A percentile compares a stretch with the other conserved stretches of the same genome.
Evolutionary conservation across 2,113 vertebrate species (phyloP).

Genomic region (Nymphicus hollandicus): DNA sequence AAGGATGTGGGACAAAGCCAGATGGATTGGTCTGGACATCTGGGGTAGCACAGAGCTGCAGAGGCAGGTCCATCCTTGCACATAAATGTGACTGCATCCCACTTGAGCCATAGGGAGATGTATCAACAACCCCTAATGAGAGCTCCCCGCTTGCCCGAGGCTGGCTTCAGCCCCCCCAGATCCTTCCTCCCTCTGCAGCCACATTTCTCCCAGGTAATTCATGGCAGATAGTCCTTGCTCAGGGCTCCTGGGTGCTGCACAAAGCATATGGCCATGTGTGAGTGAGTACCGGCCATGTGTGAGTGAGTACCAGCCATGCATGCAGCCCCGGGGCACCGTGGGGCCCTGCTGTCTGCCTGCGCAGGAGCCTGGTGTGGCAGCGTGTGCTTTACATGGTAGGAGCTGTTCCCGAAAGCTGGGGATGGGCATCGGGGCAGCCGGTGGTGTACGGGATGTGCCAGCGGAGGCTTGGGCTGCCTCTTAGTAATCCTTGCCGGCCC

Average conservation of each 20-base stretch:
- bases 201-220: background rate
- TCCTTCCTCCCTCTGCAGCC: background rate
- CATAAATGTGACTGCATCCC: background rate
- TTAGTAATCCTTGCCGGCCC: background rate
- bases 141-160: background rate
- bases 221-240: background rate
- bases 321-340: rapidly evolving
- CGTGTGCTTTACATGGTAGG: rapidly evolving
- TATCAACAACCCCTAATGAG: background rate
- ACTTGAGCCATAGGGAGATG: rapidly evolving
- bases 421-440: background rate
- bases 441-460: background rate
- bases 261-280: rapidly evolving
- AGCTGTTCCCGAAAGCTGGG: background rate
- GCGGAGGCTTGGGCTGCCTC: background rate
- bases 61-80: background rate
- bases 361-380: background rate
- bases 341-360: background rate
- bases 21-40: background rate
- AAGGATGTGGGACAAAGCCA: background rate
- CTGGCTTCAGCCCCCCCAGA: background rate
- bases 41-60: background rate
- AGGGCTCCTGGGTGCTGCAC: background rate
- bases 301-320: background rate
- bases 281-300: background rate